phyloP scores from a whole-genome alignment of 2,888 invertebrate species.

The Aphidius colemani region DNA sequence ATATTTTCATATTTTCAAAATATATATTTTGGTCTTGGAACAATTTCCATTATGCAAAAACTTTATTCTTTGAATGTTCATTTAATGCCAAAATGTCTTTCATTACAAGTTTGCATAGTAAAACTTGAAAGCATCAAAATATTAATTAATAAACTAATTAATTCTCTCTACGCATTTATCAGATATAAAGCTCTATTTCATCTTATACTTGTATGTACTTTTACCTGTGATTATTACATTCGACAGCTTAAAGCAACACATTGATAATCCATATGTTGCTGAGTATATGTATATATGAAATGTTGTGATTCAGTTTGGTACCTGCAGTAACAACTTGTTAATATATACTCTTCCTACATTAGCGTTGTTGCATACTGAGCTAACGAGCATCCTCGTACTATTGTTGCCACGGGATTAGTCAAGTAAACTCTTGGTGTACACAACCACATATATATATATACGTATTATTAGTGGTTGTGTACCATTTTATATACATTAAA shows the following conservation, averaged over 20 bases:
- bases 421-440: conserved; percentile 14
- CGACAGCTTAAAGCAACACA: too few relatives aligned
- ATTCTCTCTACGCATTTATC: conserved; percentile 30
- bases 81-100: too few relatives aligned
- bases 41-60: too few relatives aligned
- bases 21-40: too few relatives aligned
- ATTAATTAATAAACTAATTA: conserved; percentile 32
- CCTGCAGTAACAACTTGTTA: background rate
- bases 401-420: conserved; percentile 19
- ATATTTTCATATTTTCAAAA: too few relatives aligned
- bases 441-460: background rate
- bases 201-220: background rate
- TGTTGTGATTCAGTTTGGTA: conserved; percentile 7
- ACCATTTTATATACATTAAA: too few relatives aligned
- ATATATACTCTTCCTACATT: conserved; percentile 8
- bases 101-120: background rate
- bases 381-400: conserved; percentile 22
- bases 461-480: too few relatives aligned
- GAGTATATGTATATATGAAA: conserved; percentile 7
- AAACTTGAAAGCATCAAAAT: conserved; percentile 14
- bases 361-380: conserved; percentile 15
- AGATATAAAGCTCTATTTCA: conserved; percentile 15
- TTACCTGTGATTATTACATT: conserved; percentile 3
- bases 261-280: too few relatives aligned
- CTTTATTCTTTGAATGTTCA: too few relatives aligned